Base-by-base conservation (phyloP, 2,113 vertebrate species). In the Ammodytes dubius region DNA sequence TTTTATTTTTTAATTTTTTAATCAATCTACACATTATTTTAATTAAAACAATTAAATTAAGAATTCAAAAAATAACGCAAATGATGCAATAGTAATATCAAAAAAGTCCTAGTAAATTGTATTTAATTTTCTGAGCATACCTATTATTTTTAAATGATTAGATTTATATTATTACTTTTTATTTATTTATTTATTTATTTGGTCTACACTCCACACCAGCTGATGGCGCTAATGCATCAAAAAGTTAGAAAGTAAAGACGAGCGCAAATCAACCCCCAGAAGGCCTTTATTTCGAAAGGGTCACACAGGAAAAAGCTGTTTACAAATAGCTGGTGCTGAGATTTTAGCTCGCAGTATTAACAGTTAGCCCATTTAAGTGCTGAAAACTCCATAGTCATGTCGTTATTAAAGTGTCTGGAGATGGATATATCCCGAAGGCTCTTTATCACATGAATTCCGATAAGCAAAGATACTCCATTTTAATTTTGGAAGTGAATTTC, bases 331-430 rank as follows among this genome's bases (percentile, higher is more conserved):
- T 7, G 14, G 2, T 7, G 13, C 53, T 7, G 40, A 4, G 0
- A 52, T 7, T 4, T 7, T 3, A 64, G 50, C 72, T 35, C 17
- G 10, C 53, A 8, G 35, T 6, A 19, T 5, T 61, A 35, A 53
- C 6, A 3, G 12, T 57, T 19, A 12, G 14, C 19, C 2, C 2
- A 15, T 8, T 49, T 43, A n/a, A 19, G 8, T 10, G 43, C n/a
- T 35, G 5, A 2, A 10, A 3, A 3, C 1, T 35, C 15, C 0
- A 0, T 4, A 0, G 5, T n/a, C 0, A 8, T 11, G n/a, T 35
- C 5, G 9, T 9, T 7, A 40, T 17, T 69, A 4, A 15, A 2
- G 17, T 50, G 11, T n/a, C 3, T 10, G 8, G 27, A 3, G 1
- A 0, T 1, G 8, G 1, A 4, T 0, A 45, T 7, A 10, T 15